phyloP scores from a whole-genome alignment of 2,797 vertebrate species.

The Benthosema pterotum region DNA sequence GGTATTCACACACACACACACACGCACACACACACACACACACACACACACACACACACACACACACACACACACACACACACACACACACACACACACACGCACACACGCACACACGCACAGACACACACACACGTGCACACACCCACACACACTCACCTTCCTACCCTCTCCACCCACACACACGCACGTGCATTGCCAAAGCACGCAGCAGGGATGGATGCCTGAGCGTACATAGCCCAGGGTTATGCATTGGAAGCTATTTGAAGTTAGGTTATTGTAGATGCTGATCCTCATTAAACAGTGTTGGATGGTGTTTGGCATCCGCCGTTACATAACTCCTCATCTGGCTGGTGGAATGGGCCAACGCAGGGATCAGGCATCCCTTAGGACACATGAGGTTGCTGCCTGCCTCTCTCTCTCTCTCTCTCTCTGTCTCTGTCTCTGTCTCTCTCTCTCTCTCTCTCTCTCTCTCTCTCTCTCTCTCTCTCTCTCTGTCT shows the following conservation, averaged over 20 bases:
- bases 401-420: constrained; percentile 23
- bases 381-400: constrained; percentile 71
- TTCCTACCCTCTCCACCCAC: not conserved
- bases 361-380: constrained; percentile 73
- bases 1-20: not conserved
- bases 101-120: not conserved
- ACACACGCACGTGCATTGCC: constrained; percentile 4
- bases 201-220: constrained; percentile 10
- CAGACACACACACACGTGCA: not conserved
- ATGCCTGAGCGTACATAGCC: constrained; percentile 25
- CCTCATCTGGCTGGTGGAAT: constrained; percentile 73
- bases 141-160: constrained; percentile 10
- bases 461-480: constrained; percentile 18
- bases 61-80: constrained; percentile 12
- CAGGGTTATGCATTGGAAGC: constrained; percentile 48
- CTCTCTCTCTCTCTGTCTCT: no score
- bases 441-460: not conserved
- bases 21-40: constrained; percentile 16
- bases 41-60: no score
- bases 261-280: constrained; percentile 61
- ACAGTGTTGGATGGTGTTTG: constrained; percentile 61
- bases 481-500: constrained; percentile 14
- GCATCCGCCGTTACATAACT: constrained; percentile 68
- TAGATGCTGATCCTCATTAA: constrained; percentile 70
- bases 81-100: constrained; percentile 5